These are phyloP conservation scores for Polydrusus tereticollis DNA, from an alignment of 2,888 invertebrate species.

Conservation along the genomic window DNA sequence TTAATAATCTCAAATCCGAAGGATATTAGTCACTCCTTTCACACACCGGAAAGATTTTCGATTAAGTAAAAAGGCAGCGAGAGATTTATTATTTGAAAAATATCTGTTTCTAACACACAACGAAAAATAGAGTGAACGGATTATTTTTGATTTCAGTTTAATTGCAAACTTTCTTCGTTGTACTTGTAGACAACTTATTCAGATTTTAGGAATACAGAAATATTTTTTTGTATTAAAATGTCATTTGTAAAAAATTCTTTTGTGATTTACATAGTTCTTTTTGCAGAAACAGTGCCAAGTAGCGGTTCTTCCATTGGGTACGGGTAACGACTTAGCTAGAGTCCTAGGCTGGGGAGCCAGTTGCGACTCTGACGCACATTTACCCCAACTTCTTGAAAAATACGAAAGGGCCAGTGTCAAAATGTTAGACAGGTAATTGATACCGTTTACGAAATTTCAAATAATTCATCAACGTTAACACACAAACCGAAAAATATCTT, in stretches of 20 bases:
- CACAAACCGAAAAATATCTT: too few species aligned
- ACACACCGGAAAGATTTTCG: not conserved
- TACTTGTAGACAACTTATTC: too few species aligned
- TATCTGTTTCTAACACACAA: not conserved
- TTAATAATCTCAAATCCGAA: not conserved
- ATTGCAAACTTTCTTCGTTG: not conserved
- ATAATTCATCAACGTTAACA: too few species aligned
- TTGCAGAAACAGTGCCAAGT: conserved; percentile 91
- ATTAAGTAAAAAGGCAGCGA: not conserved
- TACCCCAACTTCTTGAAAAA: conserved; percentile 91
- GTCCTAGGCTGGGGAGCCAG: conserved; percentile 97
- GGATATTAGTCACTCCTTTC: not conserved
- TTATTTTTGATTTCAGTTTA: not conserved
- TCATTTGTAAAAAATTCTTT: too few species aligned
- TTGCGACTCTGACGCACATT: conserved; percentile 94
- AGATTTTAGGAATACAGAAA: too few species aligned
- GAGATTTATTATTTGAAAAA: not conserved
- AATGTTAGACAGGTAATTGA: conserved; percentile 89
- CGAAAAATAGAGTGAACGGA: not conserved
- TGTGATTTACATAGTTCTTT: not conserved
- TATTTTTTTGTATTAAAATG: too few species aligned
- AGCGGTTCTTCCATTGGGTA: conserved; percentile 94
- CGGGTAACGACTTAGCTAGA: conserved; percentile 95
- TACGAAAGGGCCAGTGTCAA: conserved; percentile 98
- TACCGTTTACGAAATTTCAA: too few species aligned